Evolutionary conservation across 2,113 vertebrate species (phyloP), one percentile per base, ranked within the genome.

Genomic region (Cariama cristata): DNA sequence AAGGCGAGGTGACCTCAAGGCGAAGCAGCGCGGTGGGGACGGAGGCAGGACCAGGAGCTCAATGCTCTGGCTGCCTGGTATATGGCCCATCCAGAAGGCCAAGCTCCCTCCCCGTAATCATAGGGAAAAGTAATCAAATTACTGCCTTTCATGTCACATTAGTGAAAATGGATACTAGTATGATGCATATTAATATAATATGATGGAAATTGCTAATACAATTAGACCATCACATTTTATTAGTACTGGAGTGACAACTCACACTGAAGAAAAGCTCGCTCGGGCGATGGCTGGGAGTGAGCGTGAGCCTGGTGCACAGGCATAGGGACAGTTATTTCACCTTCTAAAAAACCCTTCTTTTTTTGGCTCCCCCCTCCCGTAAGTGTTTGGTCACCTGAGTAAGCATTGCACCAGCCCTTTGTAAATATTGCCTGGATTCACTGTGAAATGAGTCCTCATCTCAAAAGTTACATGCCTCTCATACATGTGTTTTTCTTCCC

Each of bases 181-280:
- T 97, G 98, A 98, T 97, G 97, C 97, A 97, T 98, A 98, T 98
- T 98, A 98, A 98, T 98, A 98, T 96, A 98, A 98, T 97, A 97
- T 97, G 98, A 98, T 98, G 97, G 96, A 97, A 98, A 97, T 98
- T 98, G 98, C 98, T 98, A 98, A 98, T 98, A 98, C 98, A 98
- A 98, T 98, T 98, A 98, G 98, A 98, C 94, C 97, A 98, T 98
- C 98, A 98, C 97, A 94, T 98, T 98, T 97, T 98, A 98, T 98
- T 98, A 98, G 98, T 86, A 97, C 89, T 3, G 11, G 94, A 97
- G 82, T 98, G 98, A 98, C 97, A 98, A 96, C 81, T 83, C 73
- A 32, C 12, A 22, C 68, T 44, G 90, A 97, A 97, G 94, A 97
- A 35, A 89, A 93, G 96, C 88, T 97, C n/a, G 15, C 72, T 80